Base-by-base conservation (phyloP, 2,797 vertebrate species). In the Peromyscus melanophrys region DNA sequence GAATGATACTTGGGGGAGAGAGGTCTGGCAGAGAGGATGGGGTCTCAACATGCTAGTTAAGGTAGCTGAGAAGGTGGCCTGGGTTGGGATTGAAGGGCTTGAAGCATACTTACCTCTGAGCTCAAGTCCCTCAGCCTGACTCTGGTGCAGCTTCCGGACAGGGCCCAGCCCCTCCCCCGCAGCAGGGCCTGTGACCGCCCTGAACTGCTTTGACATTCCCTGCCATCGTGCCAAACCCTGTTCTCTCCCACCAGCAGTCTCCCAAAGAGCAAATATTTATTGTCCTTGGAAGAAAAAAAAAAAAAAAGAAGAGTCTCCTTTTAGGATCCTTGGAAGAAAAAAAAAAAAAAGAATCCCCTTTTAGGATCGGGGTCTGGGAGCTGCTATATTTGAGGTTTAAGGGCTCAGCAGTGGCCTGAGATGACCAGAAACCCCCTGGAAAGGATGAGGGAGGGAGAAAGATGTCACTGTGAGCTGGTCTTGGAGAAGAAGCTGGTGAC, bases 191-290 rank as follows among this genome's bases (percentile, higher is more conserved):
- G 96, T 9, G 90, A 96, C 96, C 86, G 94, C 92, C 31, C 88
- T 57, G 78, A 89, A 43, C 95, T 84, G 85, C 94, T 80, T 59
- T 97, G 96, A 93, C 97, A 86, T 96, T 98, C 97, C 86, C 96
- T 69, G 10, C 97, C 89, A 1, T 83, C 52, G 49, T 49, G 98
- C 97, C 98, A 98, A 98, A 97, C 97, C 97, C 96, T 93, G 97
- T 92, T 55, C 97, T 87, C 97, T 94, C 95, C 94, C 96, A 95
- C 90, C 95, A 96, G 97, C 92, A 91, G 92, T 67, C 96, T 98
- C 97, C 95, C 98, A 92, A 97, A 98, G 92, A 97, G 98, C 96
- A 98, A 98, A 98, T 98, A 98, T 98, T 98, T 98, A 98, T 98
- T 98, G 98, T 98, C 98, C 97, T 98, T 98, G 97, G 98, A 97